Conservation (phyloP, 92 coral and sea anemone genomes). For the Porites cylindrica region DNA sequence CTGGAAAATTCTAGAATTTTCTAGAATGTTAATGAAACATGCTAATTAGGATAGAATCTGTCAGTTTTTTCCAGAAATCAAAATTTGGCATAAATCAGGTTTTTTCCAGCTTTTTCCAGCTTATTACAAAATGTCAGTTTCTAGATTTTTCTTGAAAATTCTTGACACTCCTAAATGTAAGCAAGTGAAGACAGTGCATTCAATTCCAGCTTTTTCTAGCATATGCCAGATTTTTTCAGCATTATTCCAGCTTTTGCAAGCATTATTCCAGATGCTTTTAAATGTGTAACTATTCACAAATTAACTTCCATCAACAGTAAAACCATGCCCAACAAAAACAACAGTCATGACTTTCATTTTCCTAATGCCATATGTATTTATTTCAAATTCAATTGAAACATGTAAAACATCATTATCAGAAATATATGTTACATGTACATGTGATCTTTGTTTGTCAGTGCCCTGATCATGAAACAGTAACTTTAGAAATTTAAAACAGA, state of each 20-base stretch:
- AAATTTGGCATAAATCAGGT: background rate
- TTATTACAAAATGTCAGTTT: constrained; percentile 6
- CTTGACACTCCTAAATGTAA: background rate
- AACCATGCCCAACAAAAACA: too few species aligned
- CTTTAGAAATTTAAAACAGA: too few species aligned
- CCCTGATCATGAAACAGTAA: too few species aligned
- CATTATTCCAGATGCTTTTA: too few species aligned
- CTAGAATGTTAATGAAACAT: constrained; percentile 27
- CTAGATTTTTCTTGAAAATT: constrained; percentile 3
- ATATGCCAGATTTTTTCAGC: background rate
- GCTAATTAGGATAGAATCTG: constrained; percentile 18
- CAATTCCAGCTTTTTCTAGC: constrained; percentile 20
- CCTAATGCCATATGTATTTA: too few species aligned
- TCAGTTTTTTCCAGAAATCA: constrained; percentile 25
- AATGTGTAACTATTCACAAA: too few species aligned
- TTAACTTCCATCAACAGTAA: too few species aligned
- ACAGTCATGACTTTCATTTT: too few species aligned
- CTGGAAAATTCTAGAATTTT: constrained; percentile 31
- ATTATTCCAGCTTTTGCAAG: constrained; percentile 5
- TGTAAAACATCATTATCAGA: too few species aligned
- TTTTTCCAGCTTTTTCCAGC: constrained; percentile 26
- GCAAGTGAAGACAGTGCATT: background rate
- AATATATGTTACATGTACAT: too few species aligned
- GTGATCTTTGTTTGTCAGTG: too few species aligned
- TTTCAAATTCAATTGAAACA: too few species aligned